Evolutionary conservation across 2,888 invertebrate genomes (phyloP).

Genomic region (Amphiduros pacificus): DNA sequence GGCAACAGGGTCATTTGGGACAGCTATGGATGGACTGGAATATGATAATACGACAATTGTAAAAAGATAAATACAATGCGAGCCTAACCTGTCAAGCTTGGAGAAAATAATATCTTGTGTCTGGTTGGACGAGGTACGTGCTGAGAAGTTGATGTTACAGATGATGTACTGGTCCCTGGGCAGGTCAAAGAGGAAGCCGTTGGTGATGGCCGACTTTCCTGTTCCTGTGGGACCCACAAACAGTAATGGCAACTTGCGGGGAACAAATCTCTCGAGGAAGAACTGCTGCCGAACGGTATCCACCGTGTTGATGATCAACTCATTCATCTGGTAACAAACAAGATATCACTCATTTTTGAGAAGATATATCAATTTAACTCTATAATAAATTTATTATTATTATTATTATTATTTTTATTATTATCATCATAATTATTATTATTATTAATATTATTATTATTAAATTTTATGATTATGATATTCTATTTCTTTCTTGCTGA

Average conservation of each 20-base stretch:
- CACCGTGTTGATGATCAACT: constrained; percentile 54
- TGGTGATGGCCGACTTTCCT: constrained; percentile 57
- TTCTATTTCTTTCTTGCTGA: no score
- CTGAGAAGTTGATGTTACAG: constrained; percentile 57
- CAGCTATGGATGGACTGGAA: no score
- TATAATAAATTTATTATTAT: neutral
- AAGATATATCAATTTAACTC: neutral
- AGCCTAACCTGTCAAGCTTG: constrained; percentile 58
- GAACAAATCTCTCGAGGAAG: constrained; percentile 49
- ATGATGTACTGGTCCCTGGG: constrained; percentile 53
- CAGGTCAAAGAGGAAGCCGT: constrained; percentile 49
- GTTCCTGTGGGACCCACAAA: constrained; percentile 59
- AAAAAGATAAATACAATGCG: no score
- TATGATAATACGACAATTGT: no score
- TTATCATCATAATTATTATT: no score
- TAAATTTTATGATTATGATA: no score
- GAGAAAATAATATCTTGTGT: constrained; percentile 59
- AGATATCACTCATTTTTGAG: neutral
- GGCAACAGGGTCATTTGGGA: no score
- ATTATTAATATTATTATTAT: no score
- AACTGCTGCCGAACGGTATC: constrained; percentile 55
- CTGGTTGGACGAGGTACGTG: constrained; percentile 57
- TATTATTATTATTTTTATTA: neutral
- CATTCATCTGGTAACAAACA: constrained; percentile 35
- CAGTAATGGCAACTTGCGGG: constrained; percentile 41